phyloP scores from a whole-genome alignment of 2,797 vertebrate genomes.

The Netta rufina region DNA sequence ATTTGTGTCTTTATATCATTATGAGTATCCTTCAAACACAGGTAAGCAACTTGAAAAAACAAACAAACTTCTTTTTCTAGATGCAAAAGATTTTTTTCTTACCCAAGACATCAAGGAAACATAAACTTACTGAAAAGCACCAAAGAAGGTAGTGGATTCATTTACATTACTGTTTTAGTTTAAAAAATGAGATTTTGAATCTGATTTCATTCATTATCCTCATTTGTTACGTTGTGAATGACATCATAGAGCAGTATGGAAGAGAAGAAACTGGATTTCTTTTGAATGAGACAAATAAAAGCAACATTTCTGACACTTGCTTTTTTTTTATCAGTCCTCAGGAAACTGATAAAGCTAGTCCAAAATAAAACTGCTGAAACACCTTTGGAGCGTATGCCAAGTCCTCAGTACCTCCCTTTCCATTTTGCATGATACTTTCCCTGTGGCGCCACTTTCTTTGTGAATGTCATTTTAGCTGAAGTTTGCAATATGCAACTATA shows the following conservation, averaged over 20 bases:
- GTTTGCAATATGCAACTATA: not conserved
- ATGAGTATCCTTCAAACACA: not conserved
- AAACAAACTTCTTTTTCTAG: fast-evolving
- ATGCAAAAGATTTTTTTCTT: not conserved
- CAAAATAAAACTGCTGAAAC: not conserved
- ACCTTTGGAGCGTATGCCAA: fast-evolving
- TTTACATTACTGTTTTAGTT: not conserved
- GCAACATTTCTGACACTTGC: not conserved
- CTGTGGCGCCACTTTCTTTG: not conserved
- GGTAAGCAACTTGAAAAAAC: not conserved
- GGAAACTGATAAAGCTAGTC: not conserved
- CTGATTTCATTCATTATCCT: not conserved
- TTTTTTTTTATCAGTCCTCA: not conserved
- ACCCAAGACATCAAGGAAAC: not conserved
- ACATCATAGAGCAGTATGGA: not conserved
- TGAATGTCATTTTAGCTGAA: not conserved
- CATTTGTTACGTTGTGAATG: not conserved
- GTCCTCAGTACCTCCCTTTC: not conserved
- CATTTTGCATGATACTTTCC: not conserved
- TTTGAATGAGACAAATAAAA: not conserved
- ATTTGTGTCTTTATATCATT: not conserved
- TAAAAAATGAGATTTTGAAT: not conserved
- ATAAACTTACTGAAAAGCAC: not conserved
- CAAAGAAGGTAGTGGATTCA: not conserved
- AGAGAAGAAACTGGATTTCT: not conserved